Conservation (phyloP, 2,797 vertebrate genomes). For the Paratrypauchen microcephalus region DNA sequence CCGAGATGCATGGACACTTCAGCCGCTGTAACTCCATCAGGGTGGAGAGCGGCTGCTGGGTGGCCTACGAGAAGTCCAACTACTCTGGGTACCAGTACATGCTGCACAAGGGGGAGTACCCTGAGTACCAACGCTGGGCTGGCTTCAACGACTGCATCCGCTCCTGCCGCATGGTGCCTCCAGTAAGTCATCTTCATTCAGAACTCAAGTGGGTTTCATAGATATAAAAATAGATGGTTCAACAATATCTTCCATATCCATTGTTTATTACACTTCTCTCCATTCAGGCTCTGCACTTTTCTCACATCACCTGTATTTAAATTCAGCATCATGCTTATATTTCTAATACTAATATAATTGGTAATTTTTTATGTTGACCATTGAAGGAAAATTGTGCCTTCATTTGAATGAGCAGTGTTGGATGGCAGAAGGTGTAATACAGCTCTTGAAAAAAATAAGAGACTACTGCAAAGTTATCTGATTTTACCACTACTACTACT, state of each 20-base stretch:
- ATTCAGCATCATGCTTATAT: not conserved
- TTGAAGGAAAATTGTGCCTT: no score
- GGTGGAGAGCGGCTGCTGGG: slow-evolving; percentile 77
- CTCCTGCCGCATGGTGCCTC: slow-evolving; percentile 80
- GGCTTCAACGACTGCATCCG: slow-evolving; percentile 83
- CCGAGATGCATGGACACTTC: slow-evolving; percentile 76
- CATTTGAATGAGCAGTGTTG: no score
- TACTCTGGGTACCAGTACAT: slow-evolving; percentile 81
- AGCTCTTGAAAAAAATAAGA: no score
- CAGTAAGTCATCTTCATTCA: slow-evolving; percentile 65
- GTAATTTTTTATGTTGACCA: no score
- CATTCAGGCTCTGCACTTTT: not conserved
- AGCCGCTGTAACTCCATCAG: slow-evolving; percentile 81
- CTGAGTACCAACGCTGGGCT: slow-evolving; percentile 78
- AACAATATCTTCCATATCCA: not conserved
- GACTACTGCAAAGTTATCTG: no score
- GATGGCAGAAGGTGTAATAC: no score
- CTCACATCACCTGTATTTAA: not conserved
- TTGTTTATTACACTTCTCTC: not conserved
- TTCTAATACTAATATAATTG: not conserved
- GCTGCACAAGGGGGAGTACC: slow-evolving; percentile 80
- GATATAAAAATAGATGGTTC: not conserved
- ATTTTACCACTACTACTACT: no score
- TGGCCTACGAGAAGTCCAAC: slow-evolving; percentile 81
- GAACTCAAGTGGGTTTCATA: not conserved